A percentile compares a stretch with the other conserved stretches of the same genome.
Conservation (phyloP, 1,140 invertebrate species). For the Drosophila repleta region DNA sequence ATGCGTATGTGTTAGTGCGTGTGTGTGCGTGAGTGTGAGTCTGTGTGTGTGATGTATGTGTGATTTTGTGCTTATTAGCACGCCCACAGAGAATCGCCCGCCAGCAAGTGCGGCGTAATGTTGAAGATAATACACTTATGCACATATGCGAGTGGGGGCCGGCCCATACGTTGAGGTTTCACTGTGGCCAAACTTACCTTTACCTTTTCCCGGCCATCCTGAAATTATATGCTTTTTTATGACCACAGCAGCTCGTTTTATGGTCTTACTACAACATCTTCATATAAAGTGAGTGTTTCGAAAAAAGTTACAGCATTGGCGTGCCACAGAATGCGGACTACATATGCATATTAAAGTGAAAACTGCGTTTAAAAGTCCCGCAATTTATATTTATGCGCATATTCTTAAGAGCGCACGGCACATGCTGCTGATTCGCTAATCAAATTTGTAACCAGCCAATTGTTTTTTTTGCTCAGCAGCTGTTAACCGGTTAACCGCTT, state of each 20-base stretch:
- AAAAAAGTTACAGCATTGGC: neutral
- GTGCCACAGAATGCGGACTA: neutral
- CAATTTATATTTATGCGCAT: slow-evolving; percentile 3
- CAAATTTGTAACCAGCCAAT: no score
- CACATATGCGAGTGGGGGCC: neutral
- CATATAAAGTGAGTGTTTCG: slow-evolving; percentile 7
- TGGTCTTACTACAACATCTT: slow-evolving; percentile 15
- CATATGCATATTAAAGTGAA: neutral
- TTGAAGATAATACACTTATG: slow-evolving; percentile 14
- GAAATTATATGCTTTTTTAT: slow-evolving; percentile 31
- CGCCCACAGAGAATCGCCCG: neutral
- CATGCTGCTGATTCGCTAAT: no score
- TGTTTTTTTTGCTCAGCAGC: no score
- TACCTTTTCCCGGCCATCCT: neutral
- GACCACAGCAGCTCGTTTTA: slow-evolving; percentile 22
- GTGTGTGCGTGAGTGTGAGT: slow-evolving; percentile 31
- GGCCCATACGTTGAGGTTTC: slow-evolving; percentile 23
- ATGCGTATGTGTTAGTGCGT: slow-evolving; percentile 37
- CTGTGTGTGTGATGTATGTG: slow-evolving; percentile 31
- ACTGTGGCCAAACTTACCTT: slow-evolving; percentile 21
- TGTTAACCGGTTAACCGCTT: no score
- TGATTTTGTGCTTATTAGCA: slow-evolving; percentile 53
- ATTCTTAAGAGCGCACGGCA: neutral
- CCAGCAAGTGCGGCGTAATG: slow-evolving; percentile 22
- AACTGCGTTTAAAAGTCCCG: neutral